Evolutionary conservation across 2,113 vertebrate species (phyloP), one percentile per base, ranked within the genome.

Genomic region (Cygnus buccinator): DNA sequence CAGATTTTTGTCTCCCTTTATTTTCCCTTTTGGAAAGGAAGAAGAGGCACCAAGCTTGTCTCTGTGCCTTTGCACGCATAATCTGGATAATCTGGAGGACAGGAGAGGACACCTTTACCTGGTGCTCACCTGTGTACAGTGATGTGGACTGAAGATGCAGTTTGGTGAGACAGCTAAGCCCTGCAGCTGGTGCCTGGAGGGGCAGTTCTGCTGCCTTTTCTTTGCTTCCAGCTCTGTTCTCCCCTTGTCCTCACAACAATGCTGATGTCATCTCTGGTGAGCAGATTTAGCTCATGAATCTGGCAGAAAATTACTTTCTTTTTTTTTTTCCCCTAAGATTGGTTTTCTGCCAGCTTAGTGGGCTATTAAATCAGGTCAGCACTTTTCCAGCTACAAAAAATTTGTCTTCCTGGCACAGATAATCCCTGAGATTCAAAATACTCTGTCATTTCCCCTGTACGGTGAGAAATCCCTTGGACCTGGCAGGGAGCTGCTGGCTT

Each of bases 311-410:
- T 63, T 48, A 11, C 18, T 39, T 73, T 28, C 31, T 50, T 7
- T 15, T 37, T 28, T 10, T 11, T 17, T 79, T 85, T 78, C 77
- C 46, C 57, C 10, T 87, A 28, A 33, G 13, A 22, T 48, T 92
- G 84, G 84, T 89, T 79, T 95, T 89, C 84, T 95, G 77, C 84
- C 81, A 91, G 70, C 28, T 95, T 75, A 79, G 66, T 39, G 41
- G 77, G 54, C 89, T 91, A 28, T 91, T 92, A 94, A 94, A 89
- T 94, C 62, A 89, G 83, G 80, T 94, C 93, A 95, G 80, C 89
- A 77, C 80, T 94, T 95, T 87, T 90, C 37, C 41, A 77, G 68
- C 41, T 81, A 84, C 59, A 48, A 54, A 78, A 89, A 52, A 44
- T 72, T 77, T 93, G 61, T 75, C 65, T 87, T 86, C 73, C 61